A percentile compares a stretch with the other conserved stretches of the same genome.
Conservation (phyloP, 2,113 vertebrate species). For the Cranoglanis bouderius region DNA sequence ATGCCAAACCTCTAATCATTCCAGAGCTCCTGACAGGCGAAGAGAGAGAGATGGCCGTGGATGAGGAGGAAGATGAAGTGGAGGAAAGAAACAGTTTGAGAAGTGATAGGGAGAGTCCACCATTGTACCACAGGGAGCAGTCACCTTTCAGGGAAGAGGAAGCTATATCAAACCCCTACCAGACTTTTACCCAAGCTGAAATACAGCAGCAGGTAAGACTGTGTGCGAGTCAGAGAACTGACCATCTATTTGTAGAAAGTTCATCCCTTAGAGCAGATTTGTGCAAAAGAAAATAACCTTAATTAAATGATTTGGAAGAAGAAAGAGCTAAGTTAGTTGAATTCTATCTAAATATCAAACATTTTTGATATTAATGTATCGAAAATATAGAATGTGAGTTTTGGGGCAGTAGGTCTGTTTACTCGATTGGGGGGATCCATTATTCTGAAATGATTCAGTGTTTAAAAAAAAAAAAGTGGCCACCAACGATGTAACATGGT, state of each 20-base stretch:
- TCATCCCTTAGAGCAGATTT: background rate
- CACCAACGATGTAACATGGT: background rate
- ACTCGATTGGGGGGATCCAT: background rate
- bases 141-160: conserved; percentile 31
- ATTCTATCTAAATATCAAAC: background rate
- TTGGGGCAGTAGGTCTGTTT: background rate
- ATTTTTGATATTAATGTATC: background rate
- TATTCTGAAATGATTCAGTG: background rate
- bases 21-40: background rate
- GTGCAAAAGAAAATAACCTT: background rate
- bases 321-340: background rate
- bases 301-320: background rate
- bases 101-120: conserved; percentile 23
- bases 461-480: background rate
- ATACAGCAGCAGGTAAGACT: conserved; percentile 40
- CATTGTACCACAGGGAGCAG: conserved; percentile 20
- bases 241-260: background rate
- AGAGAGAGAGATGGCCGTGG: conserved; percentile 81
- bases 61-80: conserved; percentile 64
- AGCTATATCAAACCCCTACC: background rate
- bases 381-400: background rate
- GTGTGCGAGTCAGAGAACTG: background rate
- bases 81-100: conserved; percentile 29
- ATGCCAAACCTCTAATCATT: conserved; percentile 54
- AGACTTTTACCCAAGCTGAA: background rate